A percentile compares a stretch with the other conserved stretches of the same genome.
Evolutionary conservation across 64 coral and sea anemone genomes (phyloP).

Genomic region (Stichodactyla mertensii): DNA sequence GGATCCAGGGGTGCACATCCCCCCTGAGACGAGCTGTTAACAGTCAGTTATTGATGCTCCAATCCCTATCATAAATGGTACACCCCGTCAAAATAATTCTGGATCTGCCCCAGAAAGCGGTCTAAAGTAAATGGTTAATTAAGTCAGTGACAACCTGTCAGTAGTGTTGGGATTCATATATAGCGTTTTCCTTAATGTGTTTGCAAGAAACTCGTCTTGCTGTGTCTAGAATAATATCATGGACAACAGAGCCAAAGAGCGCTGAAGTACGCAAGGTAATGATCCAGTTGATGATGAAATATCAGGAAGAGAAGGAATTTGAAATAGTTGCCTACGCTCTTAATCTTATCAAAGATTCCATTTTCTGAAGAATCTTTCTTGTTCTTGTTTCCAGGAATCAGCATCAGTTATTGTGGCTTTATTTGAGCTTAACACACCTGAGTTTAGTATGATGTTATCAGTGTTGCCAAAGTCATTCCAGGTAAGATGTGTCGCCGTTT

Average conservation of each 20-base stretch:
- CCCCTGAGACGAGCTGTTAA: too few relatives aligned
- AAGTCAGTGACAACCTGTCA: too few relatives aligned
- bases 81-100: too few relatives aligned
- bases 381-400: conserved; percentile 59
- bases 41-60: too few relatives aligned
- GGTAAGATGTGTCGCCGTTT: conserved; percentile 25
- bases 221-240: conserved; percentile 96
- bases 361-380: not conserved
- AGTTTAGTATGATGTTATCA: conserved; percentile 96
- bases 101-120: too few relatives aligned
- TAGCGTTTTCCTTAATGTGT: not conserved
- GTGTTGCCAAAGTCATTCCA: conserved; percentile 96
- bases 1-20: too few relatives aligned
- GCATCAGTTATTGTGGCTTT: conserved; percentile 92
- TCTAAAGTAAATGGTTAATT: too few relatives aligned
- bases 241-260: conserved; percentile 97
- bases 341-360: too few relatives aligned
- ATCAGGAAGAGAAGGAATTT: not conserved
- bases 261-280: conserved; percentile 92
- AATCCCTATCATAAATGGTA: too few relatives aligned
- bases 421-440: conserved; percentile 96
- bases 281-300: too few relatives aligned
- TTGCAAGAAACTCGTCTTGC: conserved; percentile 90
- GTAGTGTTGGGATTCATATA: too few relatives aligned
- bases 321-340: too few relatives aligned